phyloP scores from a whole-genome alignment of 2,113 vertebrate genomes.

The Pteropus alecto region DNA sequence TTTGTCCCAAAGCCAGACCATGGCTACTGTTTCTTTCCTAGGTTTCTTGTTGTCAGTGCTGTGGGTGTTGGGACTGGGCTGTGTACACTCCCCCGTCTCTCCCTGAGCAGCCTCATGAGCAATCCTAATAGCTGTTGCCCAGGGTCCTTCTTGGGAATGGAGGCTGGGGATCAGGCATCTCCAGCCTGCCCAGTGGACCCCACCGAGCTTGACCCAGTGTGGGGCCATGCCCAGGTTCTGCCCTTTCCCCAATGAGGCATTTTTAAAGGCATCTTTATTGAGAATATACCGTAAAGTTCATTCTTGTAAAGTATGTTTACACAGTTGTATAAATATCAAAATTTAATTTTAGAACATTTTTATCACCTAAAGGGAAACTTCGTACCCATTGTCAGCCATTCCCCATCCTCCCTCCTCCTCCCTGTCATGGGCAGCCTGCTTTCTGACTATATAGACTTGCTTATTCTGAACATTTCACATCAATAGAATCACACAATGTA shows the following conservation, averaged over 20 bases:
- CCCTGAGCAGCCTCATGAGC: background rate
- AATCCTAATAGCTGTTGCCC: background rate
- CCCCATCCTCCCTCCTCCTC: background rate
- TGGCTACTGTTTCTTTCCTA: background rate
- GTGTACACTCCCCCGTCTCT: background rate
- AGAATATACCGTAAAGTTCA: background rate
- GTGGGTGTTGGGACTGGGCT: background rate
- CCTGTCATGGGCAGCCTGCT: background rate
- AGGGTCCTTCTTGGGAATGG: background rate
- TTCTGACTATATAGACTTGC: background rate
- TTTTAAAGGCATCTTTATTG: background rate
- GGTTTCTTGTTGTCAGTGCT: background rate
- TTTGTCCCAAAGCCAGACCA: background rate
- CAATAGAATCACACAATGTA: background rate
- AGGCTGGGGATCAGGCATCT: background rate
- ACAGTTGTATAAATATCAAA: background rate
- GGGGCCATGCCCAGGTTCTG: background rate
- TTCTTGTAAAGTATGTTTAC: background rate
- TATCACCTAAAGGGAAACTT: background rate
- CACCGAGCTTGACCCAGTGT: background rate
- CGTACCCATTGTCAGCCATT: background rate
- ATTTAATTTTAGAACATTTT: background rate
- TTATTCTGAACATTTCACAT: background rate
- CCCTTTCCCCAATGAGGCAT: background rate
- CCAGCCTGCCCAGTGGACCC: background rate